Conservation (phyloP, 2,888 invertebrate genomes). For the Latrodectus elegans region DNA sequence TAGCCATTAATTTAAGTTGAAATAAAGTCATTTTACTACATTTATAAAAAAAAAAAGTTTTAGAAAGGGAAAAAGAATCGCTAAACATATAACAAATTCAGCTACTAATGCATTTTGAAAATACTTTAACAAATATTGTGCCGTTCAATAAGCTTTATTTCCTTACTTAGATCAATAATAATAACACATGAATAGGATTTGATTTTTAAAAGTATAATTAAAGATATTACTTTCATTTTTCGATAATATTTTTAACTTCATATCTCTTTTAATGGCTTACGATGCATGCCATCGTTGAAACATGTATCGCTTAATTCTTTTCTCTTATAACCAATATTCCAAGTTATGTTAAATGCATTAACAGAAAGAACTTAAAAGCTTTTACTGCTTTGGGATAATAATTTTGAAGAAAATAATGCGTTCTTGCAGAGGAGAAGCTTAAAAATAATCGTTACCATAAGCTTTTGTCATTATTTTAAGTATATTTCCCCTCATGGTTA, state of each 20-base stretch:
- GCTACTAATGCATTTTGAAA: not conserved
- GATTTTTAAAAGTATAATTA: not conserved
- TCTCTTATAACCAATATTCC: not conserved
- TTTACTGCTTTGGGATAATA: not conserved
- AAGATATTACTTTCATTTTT: not conserved
- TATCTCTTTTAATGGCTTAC: not conserved
- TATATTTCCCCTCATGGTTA: not conserved
- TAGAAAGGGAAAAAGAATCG: too few relatives aligned
- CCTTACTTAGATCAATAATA: not conserved
- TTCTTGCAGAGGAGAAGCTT: not conserved
- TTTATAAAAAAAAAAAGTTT: too few relatives aligned
- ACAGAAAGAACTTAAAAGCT: constrained; percentile 2
- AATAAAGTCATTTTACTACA: too few relatives aligned
- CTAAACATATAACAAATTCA: too few relatives aligned
- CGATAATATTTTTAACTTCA: not conserved
- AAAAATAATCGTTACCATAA: not conserved
- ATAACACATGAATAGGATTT: not conserved
- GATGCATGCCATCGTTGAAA: not conserved
- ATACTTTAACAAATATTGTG: not conserved
- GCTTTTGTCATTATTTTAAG: not conserved
- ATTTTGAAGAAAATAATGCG: not conserved
- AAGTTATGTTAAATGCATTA: not conserved
- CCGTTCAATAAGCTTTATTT: not conserved
- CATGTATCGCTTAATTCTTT: not conserved
- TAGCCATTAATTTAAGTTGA: too few relatives aligned